Percentiles rank a stretch among this genome's conserved stretches.
Evolutionary conservation across 2,888 invertebrate species (phyloP).

Genomic region (Fragum fragum): DNA sequence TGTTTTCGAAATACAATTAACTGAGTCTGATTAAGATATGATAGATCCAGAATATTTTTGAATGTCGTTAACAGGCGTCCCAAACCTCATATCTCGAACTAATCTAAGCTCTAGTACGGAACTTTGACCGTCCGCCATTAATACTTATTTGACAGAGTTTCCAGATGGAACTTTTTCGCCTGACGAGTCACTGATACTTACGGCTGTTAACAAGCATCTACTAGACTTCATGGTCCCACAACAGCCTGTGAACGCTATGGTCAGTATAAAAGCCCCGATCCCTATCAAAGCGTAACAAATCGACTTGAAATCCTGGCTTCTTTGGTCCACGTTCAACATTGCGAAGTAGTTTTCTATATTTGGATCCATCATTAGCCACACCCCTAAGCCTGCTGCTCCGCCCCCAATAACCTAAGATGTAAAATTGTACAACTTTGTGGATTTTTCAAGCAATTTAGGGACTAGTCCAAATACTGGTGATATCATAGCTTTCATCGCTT

Average conservation of each 20-base stretch:
- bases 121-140: no score
- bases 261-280: conserved; percentile 38
- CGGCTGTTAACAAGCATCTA: conserved; percentile 53
- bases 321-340: conserved; percentile 49
- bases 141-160: no score
- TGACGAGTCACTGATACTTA: conserved; percentile 15
- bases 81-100: no score
- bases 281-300: conserved; percentile 55
- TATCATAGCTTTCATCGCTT: no score
- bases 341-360: conserved; percentile 61
- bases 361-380: conserved; percentile 65
- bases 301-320: conserved; percentile 43
- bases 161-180: no score
- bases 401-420: conserved; percentile 42
- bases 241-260: conserved; percentile 53
- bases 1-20: no score
- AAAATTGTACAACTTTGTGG: not conserved
- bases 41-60: no score
- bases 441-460: no score
- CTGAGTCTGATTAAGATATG: no score
- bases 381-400: conserved; percentile 42
- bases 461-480: no score
- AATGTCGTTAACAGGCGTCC: no score
- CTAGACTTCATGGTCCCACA: conserved; percentile 54
- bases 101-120: no score